Percentiles rank a stretch among this genome's conserved stretches.
Evolutionary conservation across 2,888 invertebrate species (phyloP).

Genomic region (Machimus atricapillus): DNA sequence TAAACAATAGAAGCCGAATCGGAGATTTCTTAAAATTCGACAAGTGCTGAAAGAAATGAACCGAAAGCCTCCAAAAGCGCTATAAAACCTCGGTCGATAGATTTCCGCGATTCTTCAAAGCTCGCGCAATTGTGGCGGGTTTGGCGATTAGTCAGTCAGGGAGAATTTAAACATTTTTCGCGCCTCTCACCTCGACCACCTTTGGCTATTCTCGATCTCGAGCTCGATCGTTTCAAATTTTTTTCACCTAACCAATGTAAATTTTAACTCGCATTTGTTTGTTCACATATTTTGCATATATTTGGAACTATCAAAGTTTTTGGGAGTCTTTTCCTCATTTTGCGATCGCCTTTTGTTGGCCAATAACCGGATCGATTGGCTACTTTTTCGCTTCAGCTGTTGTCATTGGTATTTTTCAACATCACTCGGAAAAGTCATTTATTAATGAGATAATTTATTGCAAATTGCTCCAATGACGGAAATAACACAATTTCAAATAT

Average conservation of each 20-base stretch:
- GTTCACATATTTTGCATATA: conserved; percentile 20
- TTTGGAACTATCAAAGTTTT: not conserved
- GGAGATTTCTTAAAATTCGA: conserved; percentile 4
- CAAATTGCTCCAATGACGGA: not conserved
- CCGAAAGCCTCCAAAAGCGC: not conserved
- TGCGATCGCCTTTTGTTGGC: not conserved
- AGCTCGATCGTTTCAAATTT: not conserved
- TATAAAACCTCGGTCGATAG: not conserved
- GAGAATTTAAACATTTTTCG: conserved; percentile 14
- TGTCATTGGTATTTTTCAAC: conserved; percentile 19
- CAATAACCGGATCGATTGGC: not conserved
- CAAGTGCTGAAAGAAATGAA: conserved; percentile 11
- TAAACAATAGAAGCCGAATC: not conserved
- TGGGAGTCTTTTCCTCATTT: not conserved
- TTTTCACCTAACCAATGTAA: not conserved
- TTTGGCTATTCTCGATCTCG: not conserved
- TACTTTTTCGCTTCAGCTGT: not conserved
- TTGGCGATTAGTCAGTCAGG: not conserved
- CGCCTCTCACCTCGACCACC: not conserved
- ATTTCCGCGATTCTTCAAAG: not conserved
- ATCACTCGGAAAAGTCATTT: not conserved
- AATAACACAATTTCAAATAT: not conserved
- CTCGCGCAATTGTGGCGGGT: not conserved
- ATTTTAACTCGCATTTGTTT: conserved; percentile 6
- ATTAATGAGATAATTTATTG: not conserved